These are phyloP conservation scores for Ariolimax columbianus DNA, from an alignment of 2,888 invertebrate genomes.

Conservation along the genomic window DNA sequence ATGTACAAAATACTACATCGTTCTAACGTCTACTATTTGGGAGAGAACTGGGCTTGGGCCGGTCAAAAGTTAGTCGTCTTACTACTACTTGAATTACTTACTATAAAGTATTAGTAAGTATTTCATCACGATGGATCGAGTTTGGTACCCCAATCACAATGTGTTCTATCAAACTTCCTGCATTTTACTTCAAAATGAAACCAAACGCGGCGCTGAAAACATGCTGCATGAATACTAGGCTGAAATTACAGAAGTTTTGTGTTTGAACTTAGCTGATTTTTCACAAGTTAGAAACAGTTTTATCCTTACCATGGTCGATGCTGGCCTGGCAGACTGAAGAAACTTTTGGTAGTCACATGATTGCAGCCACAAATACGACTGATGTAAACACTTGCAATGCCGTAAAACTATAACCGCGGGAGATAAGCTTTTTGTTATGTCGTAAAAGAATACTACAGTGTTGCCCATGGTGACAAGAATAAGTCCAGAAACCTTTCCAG, in stretches of 20 bases:
- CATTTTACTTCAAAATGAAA: neutral
- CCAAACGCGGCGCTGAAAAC: neutral
- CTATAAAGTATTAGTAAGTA: too few species aligned
- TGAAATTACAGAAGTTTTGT: neutral
- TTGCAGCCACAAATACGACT: conserved; percentile 5
- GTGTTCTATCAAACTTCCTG: neutral
- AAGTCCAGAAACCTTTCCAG: too few species aligned
- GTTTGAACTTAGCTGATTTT: neutral
- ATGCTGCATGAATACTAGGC: neutral
- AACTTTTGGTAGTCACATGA: conserved; percentile 36
- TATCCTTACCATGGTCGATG: neutral
- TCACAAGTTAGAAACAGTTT: neutral
- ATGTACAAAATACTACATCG: too few species aligned
- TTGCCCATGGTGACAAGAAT: too few species aligned
- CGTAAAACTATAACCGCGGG: too few species aligned
- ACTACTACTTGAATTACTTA: too few species aligned
- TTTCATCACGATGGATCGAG: too few species aligned
- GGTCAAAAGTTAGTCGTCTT: too few species aligned
- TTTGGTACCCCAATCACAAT: neutral
- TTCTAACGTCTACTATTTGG: too few species aligned
- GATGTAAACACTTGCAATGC: conserved; percentile 26
- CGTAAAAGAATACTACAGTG: too few species aligned
- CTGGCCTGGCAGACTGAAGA: conserved; percentile 11
- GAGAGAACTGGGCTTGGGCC: too few species aligned
- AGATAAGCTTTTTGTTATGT: too few species aligned